Evolutionary conservation across 37 sponge, comb jelly and placozoan genomes (phyloP), one percentile per base, ranked within the genome.

Genomic region (Chondrilla cf. caribensis): DNA sequence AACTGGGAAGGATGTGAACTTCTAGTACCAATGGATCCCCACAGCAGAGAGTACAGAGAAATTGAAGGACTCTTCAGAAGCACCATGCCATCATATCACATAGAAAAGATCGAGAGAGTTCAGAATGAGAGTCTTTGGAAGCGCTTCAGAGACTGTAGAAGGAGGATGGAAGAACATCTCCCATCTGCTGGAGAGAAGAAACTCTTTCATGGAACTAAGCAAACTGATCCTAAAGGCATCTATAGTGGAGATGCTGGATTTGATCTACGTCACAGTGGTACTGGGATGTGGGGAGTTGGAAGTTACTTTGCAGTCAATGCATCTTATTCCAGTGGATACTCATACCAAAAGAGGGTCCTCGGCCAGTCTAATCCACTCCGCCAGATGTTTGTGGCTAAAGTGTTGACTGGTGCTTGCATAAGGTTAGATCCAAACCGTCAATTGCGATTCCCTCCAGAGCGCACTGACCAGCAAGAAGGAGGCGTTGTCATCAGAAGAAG

Each of bases 241-340:
- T 89, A 85, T 38, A 66, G 67, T 28, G 83, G 86, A 31, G 86
- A 85, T 55, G 58, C 60, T 5, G 55, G 90, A 58, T 89, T 89
- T 82, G 90, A 89, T 40, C 78, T 85, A 57, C 79, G 90, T 15
- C 67, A 29, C 38, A 79, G 90, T 29, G 31, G 18, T 0, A 14
- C 11, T 68, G 86, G 90, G 68, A 41, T 82, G 86, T 89, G 90
- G 90, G 90, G 90, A 18, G 26, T 18, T 80, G 90, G 90, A 15
- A 89, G 79, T 38, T 89, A 89, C 60, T 89, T 89, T 89, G 90
- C 90, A 58, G 83, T 82, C 36, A 89, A 89, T 89, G 82, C 90
- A 22, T 85, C 72, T 0, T 85, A 82, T 55, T 85, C 86, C 29
- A 38, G 85, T 66, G 77, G 68, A 11, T 89, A 82, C 78, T 79